Conservation (phyloP, 2,888 invertebrate species). For the Scotopteryx bipunctaria region DNA sequence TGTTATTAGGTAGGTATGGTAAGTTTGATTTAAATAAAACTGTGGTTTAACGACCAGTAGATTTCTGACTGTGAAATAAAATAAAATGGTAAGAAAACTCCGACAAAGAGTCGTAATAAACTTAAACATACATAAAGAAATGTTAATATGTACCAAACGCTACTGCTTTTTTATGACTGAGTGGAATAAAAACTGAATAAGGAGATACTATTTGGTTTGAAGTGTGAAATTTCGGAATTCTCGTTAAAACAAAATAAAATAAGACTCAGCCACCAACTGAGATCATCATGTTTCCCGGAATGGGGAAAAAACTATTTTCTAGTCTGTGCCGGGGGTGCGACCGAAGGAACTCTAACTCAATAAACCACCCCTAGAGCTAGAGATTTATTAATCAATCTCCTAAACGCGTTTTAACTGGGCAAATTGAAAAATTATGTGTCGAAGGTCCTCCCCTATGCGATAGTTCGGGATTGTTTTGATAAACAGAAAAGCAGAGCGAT, state of each 20-base stretch:
- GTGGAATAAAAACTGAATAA: not conserved
- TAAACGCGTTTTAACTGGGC: constrained; percentile 74
- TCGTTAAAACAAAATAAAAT: not conserved
- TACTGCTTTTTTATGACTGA: no score
- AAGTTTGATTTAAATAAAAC: no score
- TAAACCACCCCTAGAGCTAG: constrained; percentile 61
- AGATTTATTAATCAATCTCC: constrained; percentile 82
- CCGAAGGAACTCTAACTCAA: constrained; percentile 62
- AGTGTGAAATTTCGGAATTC: not conserved
- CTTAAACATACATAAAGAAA: no score
- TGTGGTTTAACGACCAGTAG: no score
- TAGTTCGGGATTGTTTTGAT: constrained; percentile 38
- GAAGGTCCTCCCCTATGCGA: constrained; percentile 44
- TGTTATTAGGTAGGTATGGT: not conserved
- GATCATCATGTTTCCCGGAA: constrained; percentile 37
- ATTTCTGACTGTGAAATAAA: no score
- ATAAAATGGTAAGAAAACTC: no score
- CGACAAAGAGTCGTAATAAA: no score
- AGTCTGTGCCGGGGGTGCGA: constrained; percentile 28
- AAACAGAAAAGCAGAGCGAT: constrained; percentile 15
- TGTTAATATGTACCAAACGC: no score
- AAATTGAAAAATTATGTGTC: constrained; percentile 77
- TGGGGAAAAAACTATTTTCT: constrained; percentile 15
- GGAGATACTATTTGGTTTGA: not conserved
- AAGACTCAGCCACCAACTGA: constrained; percentile 24